Percentiles rank a stretch among this genome's conserved stretches.
These are phyloP conservation scores for Spea hammondii DNA, from an alignment of 2,797 vertebrate species.

Conservation along the genomic window DNA sequence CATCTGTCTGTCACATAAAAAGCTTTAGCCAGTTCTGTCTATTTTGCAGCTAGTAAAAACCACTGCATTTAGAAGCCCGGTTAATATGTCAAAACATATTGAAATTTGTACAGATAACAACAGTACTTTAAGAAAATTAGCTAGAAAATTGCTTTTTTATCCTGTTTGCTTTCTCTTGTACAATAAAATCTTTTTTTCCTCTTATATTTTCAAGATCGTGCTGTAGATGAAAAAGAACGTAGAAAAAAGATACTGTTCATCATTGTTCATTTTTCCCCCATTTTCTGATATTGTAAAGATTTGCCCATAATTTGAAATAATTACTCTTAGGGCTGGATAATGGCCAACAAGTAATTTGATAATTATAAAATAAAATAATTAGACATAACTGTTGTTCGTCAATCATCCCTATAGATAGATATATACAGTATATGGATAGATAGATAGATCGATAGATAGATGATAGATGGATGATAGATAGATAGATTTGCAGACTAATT, in stretches of 20 bases:
- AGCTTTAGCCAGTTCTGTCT: conserved; percentile 6
- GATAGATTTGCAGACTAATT: conserved; percentile 2
- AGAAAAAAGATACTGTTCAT: conserved; percentile 21
- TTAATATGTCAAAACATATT: conserved; percentile 40
- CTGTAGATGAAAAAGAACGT: conserved; percentile 24
- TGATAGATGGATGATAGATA: no score
- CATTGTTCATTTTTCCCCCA: conserved; percentile 17
- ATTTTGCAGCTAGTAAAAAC: conserved; percentile 23
- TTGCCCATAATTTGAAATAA: background rate
- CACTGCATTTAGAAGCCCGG: conserved; percentile 22
- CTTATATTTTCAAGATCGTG: conserved; percentile 27
- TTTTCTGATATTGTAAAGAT: conserved; percentile 25
- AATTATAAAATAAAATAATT: conserved; percentile 25
- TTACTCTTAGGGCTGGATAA: conserved; percentile 40
- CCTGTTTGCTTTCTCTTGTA: conserved; percentile 44
- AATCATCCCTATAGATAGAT: conserved; percentile 13
- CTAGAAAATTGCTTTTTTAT: conserved; percentile 49
- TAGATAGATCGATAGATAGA: no score
- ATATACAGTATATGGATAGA: no score
- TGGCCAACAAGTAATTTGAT: conserved; percentile 26
- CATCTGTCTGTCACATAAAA: background rate
- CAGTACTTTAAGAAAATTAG: conserved; percentile 50
- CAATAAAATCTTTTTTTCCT: conserved; percentile 35
- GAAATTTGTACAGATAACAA: conserved; percentile 37
- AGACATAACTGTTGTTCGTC: conserved; percentile 34